Base-by-base conservation (phyloP, 2,888 invertebrate species). In the Lymantria dispar region DNA sequence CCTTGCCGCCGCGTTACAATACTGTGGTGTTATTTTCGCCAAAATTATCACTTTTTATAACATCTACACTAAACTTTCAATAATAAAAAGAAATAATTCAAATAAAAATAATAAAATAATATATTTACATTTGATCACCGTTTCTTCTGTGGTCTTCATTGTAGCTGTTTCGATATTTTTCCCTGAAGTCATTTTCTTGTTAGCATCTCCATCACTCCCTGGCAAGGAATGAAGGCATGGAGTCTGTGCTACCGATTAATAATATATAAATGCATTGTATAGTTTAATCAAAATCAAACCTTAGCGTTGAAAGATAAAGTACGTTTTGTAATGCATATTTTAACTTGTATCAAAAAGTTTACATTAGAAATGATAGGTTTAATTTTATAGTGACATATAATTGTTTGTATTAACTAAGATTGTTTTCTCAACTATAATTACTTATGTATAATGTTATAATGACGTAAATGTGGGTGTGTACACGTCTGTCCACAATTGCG, bases 91-190 rank as follows among this genome's bases (percentile, higher is more conserved):
- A 7, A 33, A 7, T 10, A 33, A 33, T 2, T 10, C 33, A 33
- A 50, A 52, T 60, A 33, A 14, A 40, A 45, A 31, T 43, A 48
- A 31, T 38, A 38, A 12, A 43, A 39, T 45, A 7, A 8, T 10
- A 33, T 33, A 33, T 33, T 33, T 62, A 73, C 73, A 54, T 64
- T 72, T 70, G 0, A 42, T 38, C 5, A 58, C 47, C 7, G 45
- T 30, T 45, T 56, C 64, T 10, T 62, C 66, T 2, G 57, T 40
- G 42, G 52, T 48, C 54, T 65, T 62, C 39, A 62, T 58, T 22
- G 52, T 22, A 10, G 13, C n/a, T 30, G 11, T 38, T 31, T 22
- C 3, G n/a, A n/a, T 47, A 7, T 45, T 48, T 52, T 43, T 61
- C 8, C 29, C 29, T 30, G 10, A 7, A 11, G 13, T 11, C 29